Evolutionary conservation across 2,797 vertebrate species (phyloP).

Genomic region (Hyperoplus lanceolatus): DNA sequence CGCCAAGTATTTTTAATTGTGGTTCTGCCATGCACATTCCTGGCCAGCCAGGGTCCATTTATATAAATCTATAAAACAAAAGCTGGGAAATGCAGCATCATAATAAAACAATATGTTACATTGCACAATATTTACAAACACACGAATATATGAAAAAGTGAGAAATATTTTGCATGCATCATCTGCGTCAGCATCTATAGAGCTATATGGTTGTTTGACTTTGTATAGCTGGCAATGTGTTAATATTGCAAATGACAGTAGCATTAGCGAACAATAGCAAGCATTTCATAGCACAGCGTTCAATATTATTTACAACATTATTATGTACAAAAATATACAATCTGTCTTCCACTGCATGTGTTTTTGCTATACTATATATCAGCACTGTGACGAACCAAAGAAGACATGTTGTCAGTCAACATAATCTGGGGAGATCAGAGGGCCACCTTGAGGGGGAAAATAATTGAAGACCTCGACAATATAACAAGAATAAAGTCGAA

Average conservation of each 20-base stretch:
- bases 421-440: neutral
- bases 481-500: no score
- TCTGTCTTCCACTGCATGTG: slow-evolving; percentile 32
- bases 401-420: slow-evolving; percentile 5
- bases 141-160: slow-evolving; percentile 37
- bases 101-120: slow-evolving; percentile 62
- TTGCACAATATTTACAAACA: slow-evolving; percentile 70
- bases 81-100: slow-evolving; percentile 47
- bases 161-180: slow-evolving; percentile 52
- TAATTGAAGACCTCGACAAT: no score
- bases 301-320: slow-evolving; percentile 72
- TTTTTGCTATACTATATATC: slow-evolving; percentile 12
- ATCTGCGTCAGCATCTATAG: slow-evolving; percentile 36
- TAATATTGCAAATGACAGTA: slow-evolving; percentile 3
- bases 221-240: slow-evolving; percentile 18
- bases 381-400: neutral
- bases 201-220: slow-evolving; percentile 14
- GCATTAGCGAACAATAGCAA: slow-evolving; percentile 41
- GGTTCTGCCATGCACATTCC: slow-evolving; percentile 79
- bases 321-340: slow-evolving; percentile 78
- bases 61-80: slow-evolving; percentile 63
- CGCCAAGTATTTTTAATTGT: slow-evolving; percentile 57
- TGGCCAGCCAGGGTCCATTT: slow-evolving; percentile 92
- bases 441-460: no score
- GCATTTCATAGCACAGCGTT: slow-evolving; percentile 32